Percentiles rank a stretch among this genome's conserved stretches.
Conservation (phyloP, 2,888 invertebrate species). For the Trissolcus japonicus region DNA sequence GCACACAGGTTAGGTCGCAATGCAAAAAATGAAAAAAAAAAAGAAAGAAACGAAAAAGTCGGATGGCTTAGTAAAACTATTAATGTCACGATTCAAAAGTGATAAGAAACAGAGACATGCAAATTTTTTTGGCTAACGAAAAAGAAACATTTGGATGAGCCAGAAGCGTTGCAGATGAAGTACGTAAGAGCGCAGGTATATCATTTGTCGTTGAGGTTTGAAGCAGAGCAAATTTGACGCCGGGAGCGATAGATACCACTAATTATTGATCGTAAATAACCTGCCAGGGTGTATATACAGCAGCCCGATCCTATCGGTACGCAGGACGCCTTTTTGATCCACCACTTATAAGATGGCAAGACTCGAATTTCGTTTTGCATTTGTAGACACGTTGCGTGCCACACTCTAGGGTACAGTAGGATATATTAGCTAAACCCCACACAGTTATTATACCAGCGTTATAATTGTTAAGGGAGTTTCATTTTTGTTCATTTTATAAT, state of each 20-base stretch:
- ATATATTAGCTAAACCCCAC: slow-evolving; percentile 70
- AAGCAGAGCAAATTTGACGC: slow-evolving; percentile 70
- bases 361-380: slow-evolving; percentile 52
- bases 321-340: slow-evolving; percentile 59
- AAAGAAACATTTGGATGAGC: slow-evolving; percentile 34
- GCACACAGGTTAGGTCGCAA: not conserved
- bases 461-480: slow-evolving; percentile 66
- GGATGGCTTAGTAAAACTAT: too few species aligned
- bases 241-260: slow-evolving; percentile 77
- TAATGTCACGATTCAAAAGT: not conserved
- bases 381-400: slow-evolving; percentile 39
- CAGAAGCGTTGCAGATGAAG: slow-evolving; percentile 40
- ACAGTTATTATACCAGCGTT: slow-evolving; percentile 70
- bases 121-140: slow-evolving; percentile 13
- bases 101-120: slow-evolving; percentile 26
- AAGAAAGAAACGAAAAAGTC: not conserved
- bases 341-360: slow-evolving; percentile 62
- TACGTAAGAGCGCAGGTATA: slow-evolving; percentile 64
- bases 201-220: slow-evolving; percentile 69
- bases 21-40: not conserved
- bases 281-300: slow-evolving; percentile 66
- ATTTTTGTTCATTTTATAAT: slow-evolving; percentile 51
- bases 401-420: slow-evolving; percentile 68
- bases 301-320: slow-evolving; percentile 70
- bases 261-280: slow-evolving; percentile 77